A percentile compares a stretch with the other conserved stretches of the same genome.
These are phyloP conservation scores for Sebastolobus altivelis DNA, from an alignment of 2,797 vertebrate species.

Conservation along the genomic window DNA sequence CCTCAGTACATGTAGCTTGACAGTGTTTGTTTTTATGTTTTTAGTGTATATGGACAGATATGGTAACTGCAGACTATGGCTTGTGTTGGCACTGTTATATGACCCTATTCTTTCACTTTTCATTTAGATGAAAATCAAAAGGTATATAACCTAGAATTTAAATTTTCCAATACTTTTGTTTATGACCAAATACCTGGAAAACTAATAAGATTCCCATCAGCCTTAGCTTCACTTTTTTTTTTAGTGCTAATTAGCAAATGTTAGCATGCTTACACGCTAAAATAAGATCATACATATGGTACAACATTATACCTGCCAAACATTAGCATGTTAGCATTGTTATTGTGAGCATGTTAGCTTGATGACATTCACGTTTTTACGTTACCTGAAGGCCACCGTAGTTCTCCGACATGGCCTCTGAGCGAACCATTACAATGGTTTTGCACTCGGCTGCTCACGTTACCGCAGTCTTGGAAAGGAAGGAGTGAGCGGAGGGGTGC, in stretches of 20 bases:
- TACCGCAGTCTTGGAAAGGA: no score
- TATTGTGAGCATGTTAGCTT: not conserved
- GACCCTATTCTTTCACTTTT: not conserved
- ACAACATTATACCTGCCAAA: not conserved
- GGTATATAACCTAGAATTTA: constrained; percentile 20
- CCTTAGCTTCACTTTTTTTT: no score
- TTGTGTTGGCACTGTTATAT: constrained; percentile 39
- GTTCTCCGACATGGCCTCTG: no score
- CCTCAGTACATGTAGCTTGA: constrained; percentile 12
- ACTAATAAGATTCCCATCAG: no score
- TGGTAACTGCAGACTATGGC: constrained; percentile 45
- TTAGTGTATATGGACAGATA: constrained; percentile 48
- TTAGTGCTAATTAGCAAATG: not conserved
- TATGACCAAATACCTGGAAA: not conserved
- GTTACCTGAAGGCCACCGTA: no score
- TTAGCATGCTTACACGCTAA: not conserved
- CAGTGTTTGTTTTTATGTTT: constrained; percentile 43
- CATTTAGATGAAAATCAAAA: constrained; percentile 24
- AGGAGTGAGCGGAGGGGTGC: no score
- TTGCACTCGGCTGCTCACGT: no score
- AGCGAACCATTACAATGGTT: no score
- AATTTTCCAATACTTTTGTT: not conserved
- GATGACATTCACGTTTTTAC: no score
- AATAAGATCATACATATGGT: not conserved
- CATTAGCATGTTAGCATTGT: not conserved